phyloP scores from a whole-genome alignment of 2,888 invertebrate species.

The Saturnia pavonia region DNA sequence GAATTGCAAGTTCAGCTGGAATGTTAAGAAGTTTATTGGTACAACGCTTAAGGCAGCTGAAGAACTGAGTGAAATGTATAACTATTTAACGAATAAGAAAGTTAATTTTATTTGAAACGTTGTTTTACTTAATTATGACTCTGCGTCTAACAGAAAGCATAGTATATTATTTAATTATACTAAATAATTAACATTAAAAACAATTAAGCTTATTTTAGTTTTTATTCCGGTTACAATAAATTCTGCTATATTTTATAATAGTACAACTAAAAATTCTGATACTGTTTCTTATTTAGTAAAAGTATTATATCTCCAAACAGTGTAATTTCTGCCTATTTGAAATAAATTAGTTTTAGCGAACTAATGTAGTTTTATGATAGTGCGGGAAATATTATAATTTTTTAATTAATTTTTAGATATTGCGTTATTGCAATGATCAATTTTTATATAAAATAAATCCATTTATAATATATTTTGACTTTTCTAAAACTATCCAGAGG shows the following conservation, averaged over 20 bases:
- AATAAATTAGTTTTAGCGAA: too few relatives aligned
- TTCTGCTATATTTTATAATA: not conserved
- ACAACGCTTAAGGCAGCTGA: conserved; percentile 40
- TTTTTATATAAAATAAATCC: not conserved
- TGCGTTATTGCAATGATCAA: not conserved
- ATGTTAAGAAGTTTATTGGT: conserved; percentile 17
- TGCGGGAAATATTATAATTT: too few relatives aligned
- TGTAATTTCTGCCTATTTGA: too few relatives aligned
- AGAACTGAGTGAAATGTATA: conserved; percentile 11
- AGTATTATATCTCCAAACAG: too few relatives aligned
- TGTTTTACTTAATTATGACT: conserved; percentile 2
- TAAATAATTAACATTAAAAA: not conserved
- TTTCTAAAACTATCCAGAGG: not conserved
- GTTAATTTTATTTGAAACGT: conserved; percentile 12
- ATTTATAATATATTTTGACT: not conserved
- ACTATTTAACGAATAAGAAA: conserved; percentile 23
- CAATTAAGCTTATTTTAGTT: not conserved
- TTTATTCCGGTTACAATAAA: not conserved
- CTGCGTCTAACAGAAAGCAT: not conserved
- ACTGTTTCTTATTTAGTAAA: too few relatives aligned
- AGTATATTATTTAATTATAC: not conserved
- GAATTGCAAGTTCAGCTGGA: conserved; percentile 33
- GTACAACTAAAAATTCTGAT: too few relatives aligned
- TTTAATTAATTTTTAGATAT: not conserved
- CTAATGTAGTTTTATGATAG: too few relatives aligned